Conservation (phyloP, 2,888 invertebrate species). For the Nycteola revayana region DNA sequence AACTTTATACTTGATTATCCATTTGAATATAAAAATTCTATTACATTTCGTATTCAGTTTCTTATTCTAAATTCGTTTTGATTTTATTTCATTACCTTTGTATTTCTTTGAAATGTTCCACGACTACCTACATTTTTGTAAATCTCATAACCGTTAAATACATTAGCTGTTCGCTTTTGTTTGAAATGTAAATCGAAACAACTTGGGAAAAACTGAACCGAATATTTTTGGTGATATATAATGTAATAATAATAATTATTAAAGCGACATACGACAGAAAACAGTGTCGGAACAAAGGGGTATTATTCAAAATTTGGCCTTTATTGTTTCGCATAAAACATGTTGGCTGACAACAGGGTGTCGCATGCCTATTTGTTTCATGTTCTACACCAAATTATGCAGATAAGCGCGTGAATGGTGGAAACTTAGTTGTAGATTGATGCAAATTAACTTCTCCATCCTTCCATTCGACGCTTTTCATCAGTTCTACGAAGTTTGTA, state of each 20-base stretch:
- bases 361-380: slow-evolving; percentile 70
- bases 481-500: slow-evolving; percentile 59
- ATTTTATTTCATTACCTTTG: slow-evolving; percentile 22
- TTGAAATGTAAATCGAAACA: slow-evolving; percentile 23
- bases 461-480: slow-evolving; percentile 65
- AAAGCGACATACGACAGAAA: slow-evolving; percentile 59
- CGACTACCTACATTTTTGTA: slow-evolving; percentile 13
- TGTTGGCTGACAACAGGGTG: slow-evolving; percentile 64
- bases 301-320: slow-evolving; percentile 73
- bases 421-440: slow-evolving; percentile 70
- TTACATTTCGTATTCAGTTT: slow-evolving; percentile 11
- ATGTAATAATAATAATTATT: slow-evolving; percentile 44
- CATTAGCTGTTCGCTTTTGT: slow-evolving; percentile 22
- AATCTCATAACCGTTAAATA: slow-evolving; percentile 28
- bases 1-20: too few relatives aligned
- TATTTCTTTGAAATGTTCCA: slow-evolving; percentile 14
- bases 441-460: slow-evolving; percentile 71
- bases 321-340: slow-evolving; percentile 73
- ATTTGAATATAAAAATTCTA: slow-evolving; percentile 2
- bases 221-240: slow-evolving; percentile 33
- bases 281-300: slow-evolving; percentile 60
- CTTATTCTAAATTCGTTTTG: slow-evolving; percentile 10
- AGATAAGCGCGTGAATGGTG: slow-evolving; percentile 75
- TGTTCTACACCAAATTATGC: slow-evolving; percentile 74
- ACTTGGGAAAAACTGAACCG: slow-evolving; percentile 20